These are phyloP conservation scores for Sesamia nonagrioides DNA, from an alignment of 1,140 invertebrate genomes.

Conservation along the genomic window DNA sequence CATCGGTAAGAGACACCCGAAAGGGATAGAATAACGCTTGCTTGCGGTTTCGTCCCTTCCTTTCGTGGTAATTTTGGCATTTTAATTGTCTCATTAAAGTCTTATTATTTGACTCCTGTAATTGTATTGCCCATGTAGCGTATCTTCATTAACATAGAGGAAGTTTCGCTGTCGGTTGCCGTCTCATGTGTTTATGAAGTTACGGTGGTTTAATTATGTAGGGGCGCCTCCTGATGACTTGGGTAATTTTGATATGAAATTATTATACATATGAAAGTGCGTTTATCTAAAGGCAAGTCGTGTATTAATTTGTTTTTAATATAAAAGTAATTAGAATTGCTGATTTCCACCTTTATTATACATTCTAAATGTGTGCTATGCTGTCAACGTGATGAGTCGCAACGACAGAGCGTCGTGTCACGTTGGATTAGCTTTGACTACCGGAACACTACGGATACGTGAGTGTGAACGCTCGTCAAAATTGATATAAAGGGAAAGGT, in stretches of 20 bases:
- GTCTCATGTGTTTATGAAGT: conserved; percentile 20
- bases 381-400: conserved; percentile 16
- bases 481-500: too few species aligned
- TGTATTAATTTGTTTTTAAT: conserved; percentile 14
- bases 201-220: conserved; percentile 27
- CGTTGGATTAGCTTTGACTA: conserved; percentile 24
- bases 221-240: background rate
- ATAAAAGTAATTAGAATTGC: conserved; percentile 3
- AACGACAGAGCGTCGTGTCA: background rate
- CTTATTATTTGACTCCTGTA: conserved; percentile 65
- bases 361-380: conserved; percentile 9
- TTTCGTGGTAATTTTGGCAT: conserved; percentile 56
- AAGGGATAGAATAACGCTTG: conserved; percentile 61
- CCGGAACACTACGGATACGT: conserved; percentile 19
- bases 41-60: conserved; percentile 60
- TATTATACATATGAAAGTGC: background rate
- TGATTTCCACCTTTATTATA: conserved; percentile 10
- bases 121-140: conserved; percentile 55
- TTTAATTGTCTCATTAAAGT: conserved; percentile 70
- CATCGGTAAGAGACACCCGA: conserved; percentile 48
- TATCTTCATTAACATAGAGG: conserved; percentile 42
- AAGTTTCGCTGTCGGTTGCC: conserved; percentile 8
- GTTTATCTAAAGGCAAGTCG: background rate
- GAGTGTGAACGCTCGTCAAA: background rate
- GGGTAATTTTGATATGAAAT: background rate